Conservation (phyloP, 1,140 invertebrate species). For the Aethina tumida region DNA sequence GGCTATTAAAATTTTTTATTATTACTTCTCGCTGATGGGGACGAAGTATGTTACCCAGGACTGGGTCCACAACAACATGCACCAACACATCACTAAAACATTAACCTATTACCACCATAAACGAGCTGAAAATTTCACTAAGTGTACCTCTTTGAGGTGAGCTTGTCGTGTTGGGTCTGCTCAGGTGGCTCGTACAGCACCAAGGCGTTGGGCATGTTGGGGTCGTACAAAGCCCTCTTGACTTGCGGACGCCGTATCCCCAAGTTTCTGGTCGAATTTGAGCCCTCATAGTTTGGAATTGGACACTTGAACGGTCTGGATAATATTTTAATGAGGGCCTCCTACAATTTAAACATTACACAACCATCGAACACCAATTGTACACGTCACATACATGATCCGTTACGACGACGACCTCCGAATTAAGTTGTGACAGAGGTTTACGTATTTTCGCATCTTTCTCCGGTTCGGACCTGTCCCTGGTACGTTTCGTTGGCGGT, state of each 20-base stretch:
- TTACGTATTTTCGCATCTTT: constrained; percentile 19
- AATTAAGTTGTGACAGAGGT: constrained; percentile 18
- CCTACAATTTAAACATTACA: constrained; percentile 41
- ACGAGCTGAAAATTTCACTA: constrained; percentile 3
- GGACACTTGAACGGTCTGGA: constrained; percentile 92
- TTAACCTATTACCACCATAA: constrained; percentile 10
- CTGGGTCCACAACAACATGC: constrained; percentile 91
- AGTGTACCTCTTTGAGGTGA: constrained; percentile 60
- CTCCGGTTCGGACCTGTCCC: constrained; percentile 18
- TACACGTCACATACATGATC: constrained; percentile 20
- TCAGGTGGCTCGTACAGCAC: constrained; percentile 81
- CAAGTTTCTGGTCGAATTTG: constrained; percentile 53
- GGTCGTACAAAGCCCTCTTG: constrained; percentile 80
- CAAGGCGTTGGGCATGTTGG: constrained; percentile 85
- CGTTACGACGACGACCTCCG: constrained; percentile 17
- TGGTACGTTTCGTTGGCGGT: constrained; percentile 21
- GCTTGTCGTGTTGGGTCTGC: constrained; percentile 70
- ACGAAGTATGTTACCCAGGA: constrained; percentile 79
- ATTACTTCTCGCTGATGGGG: constrained; percentile 92
- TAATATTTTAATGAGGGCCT: constrained; percentile 68
- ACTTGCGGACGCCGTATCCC: constrained; percentile 56
- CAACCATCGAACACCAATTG: neutral
- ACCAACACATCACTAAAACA: constrained; percentile 55
- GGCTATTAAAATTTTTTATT: constrained; percentile 5
- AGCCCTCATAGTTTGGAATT: constrained; percentile 78